Conservation (phyloP, 1,140 invertebrate species). For the Penaeus japonicus region DNA sequence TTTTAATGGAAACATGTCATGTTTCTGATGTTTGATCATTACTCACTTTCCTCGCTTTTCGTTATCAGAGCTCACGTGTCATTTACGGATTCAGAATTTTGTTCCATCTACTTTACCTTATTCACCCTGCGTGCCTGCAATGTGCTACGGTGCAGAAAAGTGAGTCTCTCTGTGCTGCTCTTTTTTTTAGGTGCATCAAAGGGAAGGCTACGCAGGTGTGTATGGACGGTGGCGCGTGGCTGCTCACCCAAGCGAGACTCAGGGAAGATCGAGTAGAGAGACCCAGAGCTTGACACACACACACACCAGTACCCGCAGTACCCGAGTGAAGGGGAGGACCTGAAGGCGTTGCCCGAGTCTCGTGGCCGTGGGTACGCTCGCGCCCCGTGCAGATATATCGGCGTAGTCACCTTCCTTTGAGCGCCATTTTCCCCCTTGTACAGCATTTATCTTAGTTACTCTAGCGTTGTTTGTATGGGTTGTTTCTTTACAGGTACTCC, state of each 20-base stretch:
- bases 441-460: slow-evolving; percentile 52
- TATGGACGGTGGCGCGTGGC: slow-evolving; percentile 13
- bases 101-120: neutral
- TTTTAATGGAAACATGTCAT: neutral
- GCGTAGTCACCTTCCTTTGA: slow-evolving; percentile 3
- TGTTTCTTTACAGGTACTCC: slow-evolving; percentile 85
- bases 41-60: neutral
- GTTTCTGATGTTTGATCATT: neutral
- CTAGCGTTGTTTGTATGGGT: slow-evolving; percentile 56
- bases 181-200: neutral
- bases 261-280: neutral
- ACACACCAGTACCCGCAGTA: no score
- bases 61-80: neutral
- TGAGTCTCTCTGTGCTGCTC: slow-evolving; percentile 16
- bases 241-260: neutral
- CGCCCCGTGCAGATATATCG: slow-evolving; percentile 19
- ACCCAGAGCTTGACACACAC: neutral
- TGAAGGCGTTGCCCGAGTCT: no score
- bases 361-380: no score
- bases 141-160: slow-evolving; percentile 21
- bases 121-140: slow-evolving; percentile 39
- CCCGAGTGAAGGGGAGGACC: no score
- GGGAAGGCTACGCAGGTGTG: slow-evolving; percentile 12
- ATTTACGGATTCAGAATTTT: slow-evolving; percentile 23
- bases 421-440: slow-evolving; percentile 35